A percentile compares a stretch with the other conserved stretches of the same genome.
Conservation (phyloP, 2,888 invertebrate genomes). For the Diplazon laetatorius region DNA sequence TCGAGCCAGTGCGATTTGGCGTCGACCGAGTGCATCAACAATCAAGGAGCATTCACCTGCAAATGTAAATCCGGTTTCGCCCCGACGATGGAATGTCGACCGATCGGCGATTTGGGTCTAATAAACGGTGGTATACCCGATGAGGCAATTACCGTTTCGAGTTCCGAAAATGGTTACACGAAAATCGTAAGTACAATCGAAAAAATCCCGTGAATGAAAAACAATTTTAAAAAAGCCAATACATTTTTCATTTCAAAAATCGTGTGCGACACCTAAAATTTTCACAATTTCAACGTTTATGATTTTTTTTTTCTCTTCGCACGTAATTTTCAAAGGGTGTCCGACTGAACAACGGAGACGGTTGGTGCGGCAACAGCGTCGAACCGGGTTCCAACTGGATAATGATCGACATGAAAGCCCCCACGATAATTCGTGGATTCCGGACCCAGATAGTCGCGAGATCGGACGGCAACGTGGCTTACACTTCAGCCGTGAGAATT, state of each 20-base stretch:
- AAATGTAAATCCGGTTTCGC: conserved; percentile 93
- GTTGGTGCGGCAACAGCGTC: conserved; percentile 95
- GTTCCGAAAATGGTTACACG: conserved; percentile 91
- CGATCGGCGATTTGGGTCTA: conserved; percentile 94
- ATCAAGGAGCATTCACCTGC: conserved; percentile 94
- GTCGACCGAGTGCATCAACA: conserved; percentile 95
- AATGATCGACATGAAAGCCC: conserved; percentile 92
- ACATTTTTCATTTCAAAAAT: not conserved
- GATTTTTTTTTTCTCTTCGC: not conserved
- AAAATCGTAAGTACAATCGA: conserved; percentile 89
- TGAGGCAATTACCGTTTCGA: conserved; percentile 93
- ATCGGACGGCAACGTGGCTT: conserved; percentile 92
- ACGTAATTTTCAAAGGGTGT: conserved; percentile 85
- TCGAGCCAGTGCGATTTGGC: conserved; percentile 95
- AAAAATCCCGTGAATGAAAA: not conserved
- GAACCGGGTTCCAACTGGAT: conserved; percentile 96
- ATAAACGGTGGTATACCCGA: conserved; percentile 95
- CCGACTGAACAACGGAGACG: conserved; percentile 91
- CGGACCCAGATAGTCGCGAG: conserved; percentile 94
- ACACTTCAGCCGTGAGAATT: conserved; percentile 94
- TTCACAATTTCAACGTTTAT: no score
- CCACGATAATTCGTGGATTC: conserved; percentile 94
- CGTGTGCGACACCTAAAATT: no score
- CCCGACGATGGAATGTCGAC: conserved; percentile 94
- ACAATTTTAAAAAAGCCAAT: not conserved